These are phyloP conservation scores for Coenobita brevimanus DNA, from an alignment of 1,140 invertebrate genomes.

Conservation along the genomic window DNA sequence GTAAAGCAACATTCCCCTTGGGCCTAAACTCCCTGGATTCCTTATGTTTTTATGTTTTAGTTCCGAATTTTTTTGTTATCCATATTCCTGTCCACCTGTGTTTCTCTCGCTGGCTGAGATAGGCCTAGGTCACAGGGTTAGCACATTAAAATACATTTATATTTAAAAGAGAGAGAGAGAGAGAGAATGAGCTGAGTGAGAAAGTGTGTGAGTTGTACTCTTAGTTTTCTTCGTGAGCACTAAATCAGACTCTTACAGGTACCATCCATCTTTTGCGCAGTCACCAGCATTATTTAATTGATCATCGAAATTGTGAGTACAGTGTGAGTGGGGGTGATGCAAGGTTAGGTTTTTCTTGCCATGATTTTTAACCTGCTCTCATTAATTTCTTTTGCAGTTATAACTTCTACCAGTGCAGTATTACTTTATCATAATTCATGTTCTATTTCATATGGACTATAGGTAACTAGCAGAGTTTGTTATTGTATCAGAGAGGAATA, in stretches of 20 bases:
- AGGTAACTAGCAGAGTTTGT: too few species aligned
- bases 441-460: too few species aligned
- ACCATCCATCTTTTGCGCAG: slow-evolving; percentile 17
- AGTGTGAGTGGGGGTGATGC: not conserved
- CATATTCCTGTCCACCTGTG: slow-evolving; percentile 60
- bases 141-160: too few species aligned
- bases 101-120: slow-evolving; percentile 56
- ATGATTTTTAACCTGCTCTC: not conserved
- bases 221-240: slow-evolving; percentile 24
- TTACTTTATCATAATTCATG: too few species aligned
- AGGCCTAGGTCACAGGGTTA: slow-evolving; percentile 59
- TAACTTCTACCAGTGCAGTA: too few species aligned
- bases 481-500: too few species aligned
- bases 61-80: slow-evolving; percentile 58
- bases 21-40: slow-evolving; percentile 45
- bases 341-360: slow-evolving; percentile 19
- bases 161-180: slow-evolving; percentile 7
- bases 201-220: not conserved
- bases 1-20: slow-evolving; percentile 76
- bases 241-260: slow-evolving; percentile 59
- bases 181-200: slow-evolving; percentile 14
- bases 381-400: too few species aligned
- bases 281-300: slow-evolving; percentile 29
- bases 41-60: slow-evolving; percentile 64
- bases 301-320: slow-evolving; percentile 37